Base-by-base conservation (phyloP, 2,888 invertebrate species). In the Acrocera orbiculus region DNA sequence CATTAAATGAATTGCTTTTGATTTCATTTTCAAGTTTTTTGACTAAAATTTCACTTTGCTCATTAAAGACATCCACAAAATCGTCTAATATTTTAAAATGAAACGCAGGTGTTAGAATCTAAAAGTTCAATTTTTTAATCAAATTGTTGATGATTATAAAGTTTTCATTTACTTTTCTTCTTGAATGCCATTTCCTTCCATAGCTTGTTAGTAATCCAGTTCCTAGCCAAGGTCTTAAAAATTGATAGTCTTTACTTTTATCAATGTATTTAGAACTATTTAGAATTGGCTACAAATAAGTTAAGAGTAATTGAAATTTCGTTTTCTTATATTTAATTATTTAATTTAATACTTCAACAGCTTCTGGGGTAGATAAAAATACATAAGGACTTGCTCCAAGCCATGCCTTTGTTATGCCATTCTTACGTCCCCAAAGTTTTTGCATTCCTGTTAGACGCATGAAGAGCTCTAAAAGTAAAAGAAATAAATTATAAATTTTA, bases 51-150 rank as follows among this genome's bases (percentile, higher is more conserved):
- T 56, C 54, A 37, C 69, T 63, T 48, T 75, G 70, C 43, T 72
- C 70, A 44, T 68, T 67, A 50, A 76, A 74, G 1, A 75, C 66
- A 38, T 67, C 66, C 32, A 73, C 54, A 45, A 75, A 76, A 48
- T 74, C 73, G 45, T 73, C 68, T 46, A 76, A 61, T 44, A 76
- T 75, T 50, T 70, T 69, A 51, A 75, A 76, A 55, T 76, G 76
- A 52, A 76, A 76, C 5, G 73, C 69, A 13, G 74, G 73, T 2
- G 75, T 76, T 42, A 76, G 53, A 44, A 74, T 63, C 61, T 62
- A 41, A 4, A 34, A 15, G 19, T 30, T 32, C 7, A 13, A n/a
- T n/a, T n/a, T n/a, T n/a, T n/a, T n/a, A n/a, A n/a, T n/a, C n/a
- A n/a, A n/a, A n/a, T n/a, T n/a, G n/a, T n/a, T n/a, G n/a, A n/a